Evolutionary conservation across 2,888 invertebrate species (phyloP), one percentile per base, ranked within the genome.

Genomic region (Bugulina stolonifera): DNA sequence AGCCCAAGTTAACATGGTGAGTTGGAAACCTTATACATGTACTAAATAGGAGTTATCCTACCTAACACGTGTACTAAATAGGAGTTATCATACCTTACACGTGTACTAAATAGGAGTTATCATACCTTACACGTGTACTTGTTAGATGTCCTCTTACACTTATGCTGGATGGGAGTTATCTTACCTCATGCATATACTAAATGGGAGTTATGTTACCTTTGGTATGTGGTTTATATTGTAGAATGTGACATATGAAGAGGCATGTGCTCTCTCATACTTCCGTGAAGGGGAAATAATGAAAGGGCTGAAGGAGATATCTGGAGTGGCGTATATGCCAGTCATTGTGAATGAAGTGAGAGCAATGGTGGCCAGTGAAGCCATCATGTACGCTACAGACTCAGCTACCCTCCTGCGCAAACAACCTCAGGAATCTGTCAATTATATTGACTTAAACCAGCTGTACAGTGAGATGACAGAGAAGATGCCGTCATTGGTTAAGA

Each of bases 271-370:
- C 5, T 64, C 64, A 3, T 64, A 64, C 32, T 64, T 64, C 64
- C 27, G 64, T 29, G 64, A 64, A 32, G 64, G 64, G 27, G 64
- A 64, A 32, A 64, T 64, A 64, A 64, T 64, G 64, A 64, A 64
- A n/a, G 64, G 64, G 14, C 27, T 64, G 64, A 27, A 27, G 27
- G 64, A 64, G 32, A 34, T 64, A 32, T 22, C 64, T 14, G 18
- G 25, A 29, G n/a, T 32, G 32, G 27, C 22, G 14, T 64, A 64
- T n/a, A 22, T 22, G 64, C 64, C 64, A 2, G 64, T 64, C 18
- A 22, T 64, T 2, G 64, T 64, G 64, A 64, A 64, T 34, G 64
- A 64, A 32, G 64, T 64, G 5, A 27, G 27, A 14, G 64, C 64
- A 14, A 64, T 64, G 18, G 32, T 64, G 5, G 64, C 64, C 64